Evolutionary conservation across 2,797 vertebrate genomes (phyloP), one percentile per base, ranked within the genome.

Genomic region (Calcarius lapponicus): DNA sequence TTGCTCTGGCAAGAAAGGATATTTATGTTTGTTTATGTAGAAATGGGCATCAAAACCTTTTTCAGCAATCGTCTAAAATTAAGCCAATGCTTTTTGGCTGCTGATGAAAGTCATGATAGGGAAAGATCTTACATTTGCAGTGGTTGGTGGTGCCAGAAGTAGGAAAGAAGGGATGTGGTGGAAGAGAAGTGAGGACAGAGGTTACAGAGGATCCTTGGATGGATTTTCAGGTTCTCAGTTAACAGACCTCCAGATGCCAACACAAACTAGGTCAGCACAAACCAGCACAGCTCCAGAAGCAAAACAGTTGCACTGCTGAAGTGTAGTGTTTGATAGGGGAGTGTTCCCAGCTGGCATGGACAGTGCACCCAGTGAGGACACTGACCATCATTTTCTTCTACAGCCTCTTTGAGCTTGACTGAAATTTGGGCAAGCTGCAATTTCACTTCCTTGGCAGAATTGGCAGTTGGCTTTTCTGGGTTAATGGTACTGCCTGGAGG

Each of bases 211-310:
- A 78, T 69, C 56, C 31, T 73, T 83, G 74, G 38, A 25, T 58
- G 29, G 48, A 54, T 71, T 92, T 74, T 90, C 67, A 64, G 48
- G 56, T 40, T 88, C 92, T 83, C 72, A 60, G 31, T 84, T 80
- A 42, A 36, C 80, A 64, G 58, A 2, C 1, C 12, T 60, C 48
- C 51, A 66, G 51, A 31, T 67, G 88, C 93, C 92, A 94, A 65
- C 83, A 47, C 45, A 86, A 95, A 95, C 60, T 82, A 80, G 82
- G 92, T 94, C 85, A 91, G 90, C 60, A 25, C 64, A 88, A 56
- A 53, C 69, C 64, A 54, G 61, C 31, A 38, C 2, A 1, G 69
- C 38, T 92, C 76, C 86, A 84, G 85, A 43, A 80, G 76, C 43
- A 81, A 60, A 89, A 60, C 6, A 74, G 66, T 58, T 60, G 18